Conservation (phyloP, 1,140 invertebrate species). For the Chionoecetes opilio region DNA sequence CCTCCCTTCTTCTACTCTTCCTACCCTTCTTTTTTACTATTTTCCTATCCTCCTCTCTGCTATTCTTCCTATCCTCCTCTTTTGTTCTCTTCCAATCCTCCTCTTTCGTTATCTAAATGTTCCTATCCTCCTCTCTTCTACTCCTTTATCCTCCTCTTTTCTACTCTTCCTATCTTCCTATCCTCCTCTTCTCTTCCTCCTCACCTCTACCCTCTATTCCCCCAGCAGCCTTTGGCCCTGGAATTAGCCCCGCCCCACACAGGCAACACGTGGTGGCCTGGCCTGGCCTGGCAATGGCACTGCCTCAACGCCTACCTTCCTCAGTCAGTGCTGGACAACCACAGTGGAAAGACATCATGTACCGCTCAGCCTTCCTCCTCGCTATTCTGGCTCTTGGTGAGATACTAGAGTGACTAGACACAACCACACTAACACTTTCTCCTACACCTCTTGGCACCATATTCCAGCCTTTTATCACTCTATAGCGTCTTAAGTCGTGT, state of each 20-base stretch:
- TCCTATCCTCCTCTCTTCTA: neutral
- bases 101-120: no score
- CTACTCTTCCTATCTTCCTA: neutral
- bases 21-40: no score
- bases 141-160: neutral
- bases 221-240: neutral
- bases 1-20: no score
- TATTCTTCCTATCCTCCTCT: no score
- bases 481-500: no score
- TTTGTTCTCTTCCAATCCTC: no score
- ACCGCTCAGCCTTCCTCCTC: neutral
- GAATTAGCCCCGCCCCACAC: neutral
- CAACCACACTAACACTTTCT: no score
- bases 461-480: no score
- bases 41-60: no score
- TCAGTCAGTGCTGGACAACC: slow-evolving; percentile 24
- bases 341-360: neutral
- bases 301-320: neutral
- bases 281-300: neutral
- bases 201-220: neutral
- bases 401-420: no score
- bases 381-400: neutral
- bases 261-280: slow-evolving; percentile 31
- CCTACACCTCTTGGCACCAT: no score
- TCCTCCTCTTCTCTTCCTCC: neutral